Evolutionary conservation across 35 echinoderm and acorn worm genomes (phyloP), one percentile per base, ranked within the genome.

Genomic region (Patiria miniata): DNA sequence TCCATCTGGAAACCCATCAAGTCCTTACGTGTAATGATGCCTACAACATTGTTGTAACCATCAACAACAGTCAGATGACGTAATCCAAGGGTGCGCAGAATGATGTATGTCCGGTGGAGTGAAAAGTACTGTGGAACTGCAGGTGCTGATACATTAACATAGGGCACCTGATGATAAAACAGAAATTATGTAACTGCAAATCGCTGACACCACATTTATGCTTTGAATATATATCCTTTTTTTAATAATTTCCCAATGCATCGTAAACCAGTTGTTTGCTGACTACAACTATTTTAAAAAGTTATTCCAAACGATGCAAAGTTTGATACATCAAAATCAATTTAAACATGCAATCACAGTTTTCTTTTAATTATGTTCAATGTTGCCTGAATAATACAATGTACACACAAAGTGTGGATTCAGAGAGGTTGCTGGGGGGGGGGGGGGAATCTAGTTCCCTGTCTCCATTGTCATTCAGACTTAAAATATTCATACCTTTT

Each of bases 21-120:
- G 80, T 99, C 96, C 77, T 99, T 99, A 30, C 96, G 79, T 19
- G 96, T 95, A 37, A 99, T 90, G 77, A 99, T 92, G 18, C 96
- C 96, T 4, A 99, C 93, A 7, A 99, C 96, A 8, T 86, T 85
- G 78, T 95, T 99, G 7, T 78, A 80, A 47, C 26, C 55, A 52
- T 99, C 90, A 12, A 99, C 92, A 14, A 99, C 96, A 8, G 96
- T 99, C 5, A 99, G 89, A 93, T 99, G 96, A 9, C 96, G 81
- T 2, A 99, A 83, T 30, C 96, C 96, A 3, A 99, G 40, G 16
- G 96, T 99, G 1, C 96, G 79, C 83, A 94, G 94, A 4, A 99
- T 91, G 82, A 99, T 99, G 84, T 99, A 99, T 14, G 96, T 92
- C 22, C 96, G 92, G 38, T 99, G 96, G n/a, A 99, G 86, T 2